These are phyloP conservation scores for Pogonomyrmex californicus DNA, from an alignment of 1,140 invertebrate genomes.

Conservation along the genomic window DNA sequence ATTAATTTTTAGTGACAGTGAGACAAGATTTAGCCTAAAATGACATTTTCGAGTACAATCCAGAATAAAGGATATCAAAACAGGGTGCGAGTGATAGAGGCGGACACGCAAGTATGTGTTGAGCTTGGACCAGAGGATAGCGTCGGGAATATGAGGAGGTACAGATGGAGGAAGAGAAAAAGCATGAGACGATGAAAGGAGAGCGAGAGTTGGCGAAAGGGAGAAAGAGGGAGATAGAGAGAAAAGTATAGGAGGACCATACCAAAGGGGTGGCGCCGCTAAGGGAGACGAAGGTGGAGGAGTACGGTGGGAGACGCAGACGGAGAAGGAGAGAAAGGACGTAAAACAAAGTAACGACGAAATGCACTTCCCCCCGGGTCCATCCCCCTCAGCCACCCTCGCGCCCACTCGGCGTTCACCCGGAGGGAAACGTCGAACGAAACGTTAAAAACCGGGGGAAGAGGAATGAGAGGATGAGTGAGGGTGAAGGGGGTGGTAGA, in stretches of 20 bases:
- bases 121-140: conserved; percentile 44
- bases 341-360: conserved; percentile 87
- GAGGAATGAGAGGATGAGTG: conserved; percentile 78
- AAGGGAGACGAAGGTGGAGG: conserved; percentile 62
- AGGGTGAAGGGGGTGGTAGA: conserved; percentile 49
- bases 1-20: conserved; percentile 21
- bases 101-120: conserved; percentile 23
- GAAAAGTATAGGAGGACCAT: conserved; percentile 29
- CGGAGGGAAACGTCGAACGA: conserved; percentile 85
- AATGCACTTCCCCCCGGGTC: conserved; percentile 82
- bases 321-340: conserved; percentile 75
- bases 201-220: background rate
- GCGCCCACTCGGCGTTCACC: conserved; percentile 70
- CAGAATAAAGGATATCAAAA: conserved; percentile 33
- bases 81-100: conserved; percentile 6
- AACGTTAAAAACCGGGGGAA: conserved; percentile 85
- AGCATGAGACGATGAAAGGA: conserved; percentile 45
- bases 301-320: conserved; percentile 29
- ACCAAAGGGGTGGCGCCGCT: conserved; percentile 56
- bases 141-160: conserved; percentile 28
- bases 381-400: conserved; percentile 59
- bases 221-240: background rate
- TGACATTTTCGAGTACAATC: conserved; percentile 27
- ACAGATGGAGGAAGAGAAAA: conserved; percentile 53
- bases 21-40: conserved; percentile 9